A percentile compares a stretch with the other conserved stretches of the same genome.
Evolutionary conservation across 2,888 invertebrate species (phyloP).

Genomic region (Lordiphosa andalusiaca): DNA sequence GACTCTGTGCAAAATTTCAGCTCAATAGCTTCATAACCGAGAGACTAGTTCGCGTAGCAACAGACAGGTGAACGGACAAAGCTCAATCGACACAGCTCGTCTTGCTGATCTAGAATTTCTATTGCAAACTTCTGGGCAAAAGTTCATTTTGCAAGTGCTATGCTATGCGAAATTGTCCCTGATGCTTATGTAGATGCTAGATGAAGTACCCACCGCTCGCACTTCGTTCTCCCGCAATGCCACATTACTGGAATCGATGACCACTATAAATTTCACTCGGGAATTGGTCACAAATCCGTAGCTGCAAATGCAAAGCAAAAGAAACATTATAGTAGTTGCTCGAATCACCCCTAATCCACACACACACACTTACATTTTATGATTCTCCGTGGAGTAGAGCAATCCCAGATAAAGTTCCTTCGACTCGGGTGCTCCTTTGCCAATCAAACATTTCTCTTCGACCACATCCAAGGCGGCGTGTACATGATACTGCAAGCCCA

Average conservation of each 20-base stretch:
- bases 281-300: constrained; percentile 99
- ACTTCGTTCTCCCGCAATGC: constrained; percentile 96
- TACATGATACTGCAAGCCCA: constrained; percentile 95
- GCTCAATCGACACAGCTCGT: too few relatives aligned
- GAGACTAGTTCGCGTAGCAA: too few relatives aligned
- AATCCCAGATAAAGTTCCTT: constrained; percentile 95
- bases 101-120: too few relatives aligned
- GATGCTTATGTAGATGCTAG: too few relatives aligned
- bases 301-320: constrained; percentile 80
- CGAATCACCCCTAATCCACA: fast-evolving
- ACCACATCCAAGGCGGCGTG: constrained; percentile 85
- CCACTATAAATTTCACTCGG: constrained; percentile 95
- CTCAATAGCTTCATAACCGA: too few relatives aligned
- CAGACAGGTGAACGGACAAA: too few relatives aligned
- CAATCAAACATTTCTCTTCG: constrained; percentile 81
- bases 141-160: too few relatives aligned
- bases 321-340: neutral
- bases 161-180: too few relatives aligned
- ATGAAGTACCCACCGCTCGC: constrained; percentile 84
- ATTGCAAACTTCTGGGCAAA: too few relatives aligned
- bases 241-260: constrained; percentile 93
- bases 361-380: constrained; percentile 88
- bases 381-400: constrained; percentile 95
- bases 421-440: constrained; percentile 86
- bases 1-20: too few relatives aligned